Evolutionary conservation across 2,797 vertebrate genomes (phyloP), one percentile per base, ranked within the genome.

Genomic region (Molossus molossus): DNA sequence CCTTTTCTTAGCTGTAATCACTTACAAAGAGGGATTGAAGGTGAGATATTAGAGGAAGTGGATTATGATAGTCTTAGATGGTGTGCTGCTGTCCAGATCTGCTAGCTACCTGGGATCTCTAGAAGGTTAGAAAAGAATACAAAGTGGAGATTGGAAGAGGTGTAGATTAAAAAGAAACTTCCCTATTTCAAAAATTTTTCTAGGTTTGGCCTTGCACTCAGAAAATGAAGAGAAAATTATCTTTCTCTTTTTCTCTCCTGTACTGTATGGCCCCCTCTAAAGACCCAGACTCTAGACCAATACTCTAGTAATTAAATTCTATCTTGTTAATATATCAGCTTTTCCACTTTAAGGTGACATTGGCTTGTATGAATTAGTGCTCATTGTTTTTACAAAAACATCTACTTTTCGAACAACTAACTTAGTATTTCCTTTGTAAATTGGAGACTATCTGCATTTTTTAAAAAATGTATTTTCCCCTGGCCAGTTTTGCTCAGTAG

Each of bases 391-490:
- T 77, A 88, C 79, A 83, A 65, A 87, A 86, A 60, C 45, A 48
- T 57, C 29, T 85, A 15, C 37, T 88, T 93, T 86, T 85, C 62
- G 92, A 69, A 93, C 69, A 94, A 37, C 64, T 60, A 37, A 17
- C 57, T 80, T 69, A 69, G 3, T 73, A 12, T 92, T 92, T 88
- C 5, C 8, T 86, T n/a, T 94, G 25, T 80, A 87, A 89, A 21
- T 76, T 93, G 67, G 53, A 64, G 29, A 23, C 7, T 58, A 2
- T 92, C 45, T 86, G 20, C 7, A 72, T 91, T 91, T 91, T 50
- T n/a, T 5, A 21, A 57, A 58, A 79, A 79, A 10, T 86, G 40
- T 45, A 45, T 45, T 45, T 45, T 45, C 40, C 40, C 40, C 40
- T 45, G 40, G 40, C 40, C 40, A 45, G 40, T 45, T 45, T 45